A percentile compares a stretch with the other conserved stretches of the same genome.
These are phyloP conservation scores for Agrochola lota DNA, from an alignment of 2,888 invertebrate genomes.

Conservation along the genomic window DNA sequence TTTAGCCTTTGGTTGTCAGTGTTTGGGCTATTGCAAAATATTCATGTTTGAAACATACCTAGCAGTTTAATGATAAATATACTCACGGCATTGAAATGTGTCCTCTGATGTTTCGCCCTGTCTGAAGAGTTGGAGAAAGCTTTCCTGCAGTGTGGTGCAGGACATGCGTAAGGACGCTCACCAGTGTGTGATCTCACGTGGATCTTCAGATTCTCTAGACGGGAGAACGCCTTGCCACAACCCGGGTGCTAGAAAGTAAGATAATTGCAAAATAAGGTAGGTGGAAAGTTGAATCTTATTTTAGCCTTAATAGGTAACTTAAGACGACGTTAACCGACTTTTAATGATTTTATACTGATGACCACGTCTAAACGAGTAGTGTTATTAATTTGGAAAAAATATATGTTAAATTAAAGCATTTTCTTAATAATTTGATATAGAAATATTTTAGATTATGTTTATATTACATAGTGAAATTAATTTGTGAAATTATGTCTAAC, in stretches of 20 bases:
- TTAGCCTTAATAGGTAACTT: no score
- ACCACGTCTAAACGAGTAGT: no score
- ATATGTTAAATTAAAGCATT: no score
- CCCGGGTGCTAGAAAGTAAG: constrained; percentile 94
- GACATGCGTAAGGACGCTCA: constrained; percentile 98
- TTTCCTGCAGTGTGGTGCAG: constrained; percentile 97
- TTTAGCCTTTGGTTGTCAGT: background rate
- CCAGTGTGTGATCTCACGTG: constrained; percentile 99
- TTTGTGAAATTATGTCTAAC: no score
- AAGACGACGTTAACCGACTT: no score
- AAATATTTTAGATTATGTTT: no score
- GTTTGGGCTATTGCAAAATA: background rate
- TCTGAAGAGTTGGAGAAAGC: constrained; percentile 99
- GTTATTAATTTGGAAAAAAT: no score
- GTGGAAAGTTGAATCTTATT: no score
- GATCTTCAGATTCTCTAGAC: constrained; percentile 99
- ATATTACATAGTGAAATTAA: no score
- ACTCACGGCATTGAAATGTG: constrained; percentile 99
- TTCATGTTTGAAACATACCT: background rate
- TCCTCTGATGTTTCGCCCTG: constrained; percentile 99
- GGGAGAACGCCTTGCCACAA: constrained; percentile 98
- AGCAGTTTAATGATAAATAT: background rate
- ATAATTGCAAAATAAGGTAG: background rate
- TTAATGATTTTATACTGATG: no score
- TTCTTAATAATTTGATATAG: no score